Base-by-base conservation (phyloP, 2,888 invertebrate species). In the Meloe dianella region DNA sequence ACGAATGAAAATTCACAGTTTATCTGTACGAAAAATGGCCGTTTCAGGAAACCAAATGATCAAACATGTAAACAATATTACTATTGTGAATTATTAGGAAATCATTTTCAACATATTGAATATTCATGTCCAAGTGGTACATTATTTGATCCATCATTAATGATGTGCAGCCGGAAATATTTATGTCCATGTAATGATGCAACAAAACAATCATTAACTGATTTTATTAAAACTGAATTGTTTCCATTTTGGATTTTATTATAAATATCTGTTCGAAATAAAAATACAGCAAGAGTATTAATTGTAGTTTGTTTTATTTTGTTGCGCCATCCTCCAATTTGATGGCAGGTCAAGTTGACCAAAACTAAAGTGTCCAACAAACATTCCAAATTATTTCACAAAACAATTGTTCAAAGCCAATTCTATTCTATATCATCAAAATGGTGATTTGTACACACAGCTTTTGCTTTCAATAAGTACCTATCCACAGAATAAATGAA, bases 101-200 rank as follows among this genome's bases (percentile, higher is more conserved):
- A 70, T 32, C 70, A 69, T 35, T 67, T 74, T 17, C 62, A 67
- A 51, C 67, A 71, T 63, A 66, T 69, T 3, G 32, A 57, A 24
- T 72, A 73, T 54, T 29, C 58, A 22, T 86, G 86, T 63, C 85
- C 85, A 0, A 70, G 61, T 47, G 70, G 63, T 35, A 83, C 85
- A 0, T 83, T 68, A 35, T 86, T 75, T 71, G 71, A 85, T 66
- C 85, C 85, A 0, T 78, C 71, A 24, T 83, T 83, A 1, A 84
- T 85, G 56, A 63, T 80, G 0, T 86, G 86, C 61, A 85, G 84
- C 9, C 51, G 78, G 1, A 59, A 29, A 30, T 74, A 74, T 59
- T 47, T 57, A n/a, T 76, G 76, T 61, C 72, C 73, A 20, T 73
- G 73, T 38, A 47, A 51, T 24, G 24, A 22, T 24, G 3, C 4